Conservation (phyloP, 92 coral and sea anemone species). For the Epizoanthus scotinus region DNA sequence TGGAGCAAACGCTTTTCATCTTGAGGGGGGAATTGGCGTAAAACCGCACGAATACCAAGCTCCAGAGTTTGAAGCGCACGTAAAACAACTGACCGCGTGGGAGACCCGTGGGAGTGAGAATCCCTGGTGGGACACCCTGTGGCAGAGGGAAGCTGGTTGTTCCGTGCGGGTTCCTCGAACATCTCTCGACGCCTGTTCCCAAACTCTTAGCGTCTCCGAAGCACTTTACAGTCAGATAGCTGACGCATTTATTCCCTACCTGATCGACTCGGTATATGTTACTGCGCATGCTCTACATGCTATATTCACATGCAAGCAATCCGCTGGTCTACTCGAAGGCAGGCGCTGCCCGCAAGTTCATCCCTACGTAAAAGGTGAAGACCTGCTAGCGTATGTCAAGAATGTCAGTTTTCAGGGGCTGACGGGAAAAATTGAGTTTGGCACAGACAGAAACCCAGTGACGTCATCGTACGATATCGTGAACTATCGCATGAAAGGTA, state of each 20-base stretch:
- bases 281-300: constrained; percentile 74
- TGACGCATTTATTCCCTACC: constrained; percentile 77
- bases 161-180: neutral
- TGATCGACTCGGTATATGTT: constrained; percentile 72
- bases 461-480: constrained; percentile 67
- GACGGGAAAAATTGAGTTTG: constrained; percentile 65
- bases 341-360: constrained; percentile 58
- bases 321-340: neutral
- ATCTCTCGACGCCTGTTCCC: constrained; percentile 39
- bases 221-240: constrained; percentile 46
- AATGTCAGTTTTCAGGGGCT: constrained; percentile 69
- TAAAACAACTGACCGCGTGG: constrained; percentile 54
- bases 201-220: constrained; percentile 48
- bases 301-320: constrained; percentile 60
- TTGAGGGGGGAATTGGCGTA: constrained; percentile 65
- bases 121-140: constrained; percentile 56
- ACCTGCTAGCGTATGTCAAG: constrained; percentile 59
- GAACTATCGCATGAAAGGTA: constrained; percentile 50
- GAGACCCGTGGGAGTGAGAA: constrained; percentile 17
- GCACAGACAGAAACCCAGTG: constrained; percentile 63
- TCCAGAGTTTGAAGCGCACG: constrained; percentile 45
- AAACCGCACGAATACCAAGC: constrained; percentile 64
- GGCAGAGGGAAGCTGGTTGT: constrained; percentile 63
- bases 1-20: constrained; percentile 61
- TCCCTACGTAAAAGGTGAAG: constrained; percentile 55